Conservation (phyloP, 2,797 vertebrate species). For the Aphelocoma californica region DNA sequence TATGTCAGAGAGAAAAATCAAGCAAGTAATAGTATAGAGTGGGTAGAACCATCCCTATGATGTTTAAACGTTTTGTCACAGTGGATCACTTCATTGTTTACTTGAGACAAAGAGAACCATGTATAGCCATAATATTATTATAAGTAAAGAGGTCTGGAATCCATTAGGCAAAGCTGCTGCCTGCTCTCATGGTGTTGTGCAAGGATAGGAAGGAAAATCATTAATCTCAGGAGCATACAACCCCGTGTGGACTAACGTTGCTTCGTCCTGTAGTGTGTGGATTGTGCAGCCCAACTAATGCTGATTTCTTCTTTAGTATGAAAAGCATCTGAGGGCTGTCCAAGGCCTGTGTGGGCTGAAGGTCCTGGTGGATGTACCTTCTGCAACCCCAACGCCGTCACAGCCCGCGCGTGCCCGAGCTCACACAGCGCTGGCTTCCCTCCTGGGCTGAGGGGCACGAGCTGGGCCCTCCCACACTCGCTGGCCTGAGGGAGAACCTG, state of each 20-base stretch:
- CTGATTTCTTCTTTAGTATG: slow-evolving; percentile 34
- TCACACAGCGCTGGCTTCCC: neutral
- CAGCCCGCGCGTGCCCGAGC: neutral
- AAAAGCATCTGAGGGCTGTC: slow-evolving; percentile 39
- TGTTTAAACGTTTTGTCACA: neutral
- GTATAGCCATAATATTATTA: slow-evolving; percentile 32
- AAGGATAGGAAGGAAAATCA: neutral
- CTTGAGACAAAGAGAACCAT: slow-evolving; percentile 15
- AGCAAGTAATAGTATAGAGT: neutral
- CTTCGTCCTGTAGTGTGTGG: neutral
- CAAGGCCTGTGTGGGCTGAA: neutral
- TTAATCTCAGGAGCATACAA: neutral
- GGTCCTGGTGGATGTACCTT: neutral
- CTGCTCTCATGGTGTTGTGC: neutral
- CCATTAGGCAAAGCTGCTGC: neutral
- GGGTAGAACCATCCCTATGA: neutral
- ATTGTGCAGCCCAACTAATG: neutral
- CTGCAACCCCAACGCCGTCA: neutral
- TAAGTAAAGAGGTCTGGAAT: slow-evolving; percentile 26
- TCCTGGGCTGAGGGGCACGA: neutral
- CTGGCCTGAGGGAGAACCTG: neutral
- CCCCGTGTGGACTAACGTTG: neutral
- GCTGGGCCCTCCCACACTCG: neutral
- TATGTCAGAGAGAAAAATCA: neutral
- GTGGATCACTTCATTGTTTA: slow-evolving; percentile 15